phyloP scores from a whole-genome alignment of 2,888 invertebrate species.

The Heteromurus nitidus region DNA sequence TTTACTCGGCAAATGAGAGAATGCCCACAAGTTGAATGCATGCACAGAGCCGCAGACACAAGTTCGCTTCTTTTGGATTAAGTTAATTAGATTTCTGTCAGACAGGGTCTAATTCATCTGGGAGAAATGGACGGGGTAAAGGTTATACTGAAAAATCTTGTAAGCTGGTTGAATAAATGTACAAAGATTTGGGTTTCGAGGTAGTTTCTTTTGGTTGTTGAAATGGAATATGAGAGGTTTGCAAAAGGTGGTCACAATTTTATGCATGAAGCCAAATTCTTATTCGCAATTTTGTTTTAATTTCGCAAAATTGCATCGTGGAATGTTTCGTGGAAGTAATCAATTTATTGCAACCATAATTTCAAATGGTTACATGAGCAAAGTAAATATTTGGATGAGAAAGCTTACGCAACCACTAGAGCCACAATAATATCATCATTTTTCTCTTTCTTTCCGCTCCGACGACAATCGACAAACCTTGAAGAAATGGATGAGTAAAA shows the following conservation, averaged over 20 bases:
- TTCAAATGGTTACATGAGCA: neutral
- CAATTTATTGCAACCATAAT: neutral
- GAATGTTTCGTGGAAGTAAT: conserved; percentile 13
- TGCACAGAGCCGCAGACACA: neutral
- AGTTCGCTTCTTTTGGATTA: conserved; percentile 25
- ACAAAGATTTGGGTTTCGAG: too few species aligned
- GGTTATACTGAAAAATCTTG: too few species aligned
- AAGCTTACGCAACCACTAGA: neutral
- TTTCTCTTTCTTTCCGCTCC: conserved; percentile 1
- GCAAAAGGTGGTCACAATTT: too few species aligned
- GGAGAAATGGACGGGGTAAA: too few species aligned
- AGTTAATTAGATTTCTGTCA: conserved; percentile 61
- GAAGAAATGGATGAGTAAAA: neutral
- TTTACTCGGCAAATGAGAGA: neutral
- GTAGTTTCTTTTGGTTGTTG: too few species aligned
- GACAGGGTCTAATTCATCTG: conserved; percentile 28
- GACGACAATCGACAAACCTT: too few species aligned
- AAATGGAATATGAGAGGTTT: too few species aligned
- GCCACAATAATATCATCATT: too few species aligned
- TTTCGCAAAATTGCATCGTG: neutral
- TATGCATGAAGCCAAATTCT: too few species aligned
- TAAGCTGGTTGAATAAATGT: too few species aligned
- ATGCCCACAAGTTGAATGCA: neutral
- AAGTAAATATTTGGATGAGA: neutral
- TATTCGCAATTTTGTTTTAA: neutral